Conservation (phyloP, 2,797 vertebrate genomes). For the Amphiprion clarkii region DNA sequence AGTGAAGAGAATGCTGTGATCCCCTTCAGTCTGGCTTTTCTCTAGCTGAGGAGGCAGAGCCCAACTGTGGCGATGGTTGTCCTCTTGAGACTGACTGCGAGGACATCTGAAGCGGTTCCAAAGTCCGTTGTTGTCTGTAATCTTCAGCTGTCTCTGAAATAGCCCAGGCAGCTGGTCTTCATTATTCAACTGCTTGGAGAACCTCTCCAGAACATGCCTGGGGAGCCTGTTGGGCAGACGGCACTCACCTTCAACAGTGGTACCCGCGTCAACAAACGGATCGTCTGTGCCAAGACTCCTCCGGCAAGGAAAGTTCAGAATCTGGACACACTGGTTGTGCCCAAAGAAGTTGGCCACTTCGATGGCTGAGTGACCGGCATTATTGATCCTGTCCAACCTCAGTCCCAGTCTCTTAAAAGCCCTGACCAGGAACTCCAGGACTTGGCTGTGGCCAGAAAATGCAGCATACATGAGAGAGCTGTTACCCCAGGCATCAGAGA, state of each 20-base stretch:
- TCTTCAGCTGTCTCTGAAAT: conserved; percentile 80
- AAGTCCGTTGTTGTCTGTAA: conserved; percentile 68
- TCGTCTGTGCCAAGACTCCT: conserved; percentile 59
- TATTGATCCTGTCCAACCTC: conserved; percentile 88
- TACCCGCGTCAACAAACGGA: conserved; percentile 53
- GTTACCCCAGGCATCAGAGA: conserved; percentile 90
- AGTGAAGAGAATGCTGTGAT: conserved; percentile 72
- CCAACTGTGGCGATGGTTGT: conserved; percentile 69
- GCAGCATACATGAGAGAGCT: conserved; percentile 92
- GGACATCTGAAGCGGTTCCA: conserved; percentile 77
- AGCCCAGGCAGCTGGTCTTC: conserved; percentile 81
- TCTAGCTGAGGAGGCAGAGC: conserved; percentile 72
- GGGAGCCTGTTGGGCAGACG: conserved; percentile 80
- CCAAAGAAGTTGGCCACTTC: conserved; percentile 90
- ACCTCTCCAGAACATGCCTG: conserved; percentile 83
- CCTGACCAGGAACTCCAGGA: conserved; percentile 91
- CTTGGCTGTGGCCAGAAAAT: conserved; percentile 88
- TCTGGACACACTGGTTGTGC: conserved; percentile 88
- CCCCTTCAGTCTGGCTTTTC: conserved; percentile 68
- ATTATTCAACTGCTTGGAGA: conserved; percentile 78
- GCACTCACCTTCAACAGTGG: conserved; percentile 56
- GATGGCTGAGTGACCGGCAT: conserved; percentile 88
- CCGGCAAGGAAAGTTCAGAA: conserved; percentile 81
- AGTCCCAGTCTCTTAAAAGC: conserved; percentile 93
- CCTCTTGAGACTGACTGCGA: conserved; percentile 77